Conservation (phyloP, 1,140 invertebrate species). For the Telenomus remus region DNA sequence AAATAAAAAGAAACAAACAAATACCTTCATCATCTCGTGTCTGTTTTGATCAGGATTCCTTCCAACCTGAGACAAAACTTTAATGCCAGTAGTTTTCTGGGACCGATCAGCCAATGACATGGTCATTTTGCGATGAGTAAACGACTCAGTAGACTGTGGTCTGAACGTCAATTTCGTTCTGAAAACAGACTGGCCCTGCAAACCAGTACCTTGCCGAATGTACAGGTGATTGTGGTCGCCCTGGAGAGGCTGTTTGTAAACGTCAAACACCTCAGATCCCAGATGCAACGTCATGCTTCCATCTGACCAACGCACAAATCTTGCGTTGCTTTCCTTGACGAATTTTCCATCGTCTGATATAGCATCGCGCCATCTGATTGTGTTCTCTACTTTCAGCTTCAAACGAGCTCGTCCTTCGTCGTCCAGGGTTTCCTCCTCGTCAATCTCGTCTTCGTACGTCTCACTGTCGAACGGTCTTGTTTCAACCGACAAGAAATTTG, state of each 20-base stretch:
- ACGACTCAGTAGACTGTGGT: conserved; percentile 97
- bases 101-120: conserved; percentile 96
- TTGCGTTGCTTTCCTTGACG: conserved; percentile 94
- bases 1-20: neutral
- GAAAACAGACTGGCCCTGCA: conserved; percentile 98
- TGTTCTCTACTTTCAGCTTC: conserved; percentile 97
- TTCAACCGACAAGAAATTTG: conserved; percentile 94
- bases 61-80: conserved; percentile 95
- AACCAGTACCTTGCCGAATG: conserved; percentile 96
- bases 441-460: conserved; percentile 99
- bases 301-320: conserved; percentile 97
- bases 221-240: conserved; percentile 85
- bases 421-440: conserved; percentile 98
- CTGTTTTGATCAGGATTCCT: conserved; percentile 94
- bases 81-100: conserved; percentile 97
- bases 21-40: conserved; percentile 91
- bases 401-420: conserved; percentile 96
- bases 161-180: conserved; percentile 97
- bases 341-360: conserved; percentile 90
- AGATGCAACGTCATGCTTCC: conserved; percentile 98
- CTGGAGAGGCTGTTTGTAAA: conserved; percentile 93
- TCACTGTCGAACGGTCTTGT: conserved; percentile 95
- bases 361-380: conserved; percentile 92
- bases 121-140: conserved; percentile 99
- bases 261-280: conserved; percentile 98